Percentiles rank a stretch among this genome's conserved stretches.
phyloP scores from a whole-genome alignment of 92 coral and sea anemone genomes.

The Galaxea fascicularis region DNA sequence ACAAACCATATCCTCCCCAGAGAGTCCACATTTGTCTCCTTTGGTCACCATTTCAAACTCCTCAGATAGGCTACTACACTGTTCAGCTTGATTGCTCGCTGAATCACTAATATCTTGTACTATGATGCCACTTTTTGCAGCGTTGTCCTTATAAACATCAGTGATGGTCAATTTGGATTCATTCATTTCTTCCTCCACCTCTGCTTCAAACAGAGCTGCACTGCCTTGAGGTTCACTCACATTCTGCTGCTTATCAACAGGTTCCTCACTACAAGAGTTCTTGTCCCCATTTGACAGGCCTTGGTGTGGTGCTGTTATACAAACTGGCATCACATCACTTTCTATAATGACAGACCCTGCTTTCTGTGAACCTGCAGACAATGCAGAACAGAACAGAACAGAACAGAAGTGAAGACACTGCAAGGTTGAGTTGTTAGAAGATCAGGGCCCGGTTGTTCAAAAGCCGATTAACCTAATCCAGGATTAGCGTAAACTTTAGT shows the following conservation, averaged over 20 bases:
- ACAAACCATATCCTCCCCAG: background rate
- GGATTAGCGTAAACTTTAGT: too few species aligned
- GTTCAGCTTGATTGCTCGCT: background rate
- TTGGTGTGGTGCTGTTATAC: background rate
- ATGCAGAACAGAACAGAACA: background rate
- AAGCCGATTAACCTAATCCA: too few species aligned
- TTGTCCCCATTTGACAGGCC: background rate
- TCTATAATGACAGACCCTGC: background rate
- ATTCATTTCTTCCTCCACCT: background rate
- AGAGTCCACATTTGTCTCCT: background rate
- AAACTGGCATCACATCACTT: background rate
- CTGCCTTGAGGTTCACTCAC: background rate
- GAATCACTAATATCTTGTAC: background rate
- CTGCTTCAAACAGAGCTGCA: background rate
- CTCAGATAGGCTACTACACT: background rate
- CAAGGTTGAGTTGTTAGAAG: too few species aligned
- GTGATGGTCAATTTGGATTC: background rate
- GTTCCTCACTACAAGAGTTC: background rate
- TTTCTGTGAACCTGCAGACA: slow-evolving; percentile 25
- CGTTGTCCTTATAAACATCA: slow-evolving; percentile 5
- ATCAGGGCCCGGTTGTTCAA: too few species aligned
- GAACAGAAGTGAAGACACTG: background rate
- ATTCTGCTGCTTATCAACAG: background rate
- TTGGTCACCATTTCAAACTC: too few species aligned
- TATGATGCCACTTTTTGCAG: slow-evolving; percentile 16